Conservation (phyloP, 2,797 vertebrate genomes). For the Sebastes melanostomus region DNA sequence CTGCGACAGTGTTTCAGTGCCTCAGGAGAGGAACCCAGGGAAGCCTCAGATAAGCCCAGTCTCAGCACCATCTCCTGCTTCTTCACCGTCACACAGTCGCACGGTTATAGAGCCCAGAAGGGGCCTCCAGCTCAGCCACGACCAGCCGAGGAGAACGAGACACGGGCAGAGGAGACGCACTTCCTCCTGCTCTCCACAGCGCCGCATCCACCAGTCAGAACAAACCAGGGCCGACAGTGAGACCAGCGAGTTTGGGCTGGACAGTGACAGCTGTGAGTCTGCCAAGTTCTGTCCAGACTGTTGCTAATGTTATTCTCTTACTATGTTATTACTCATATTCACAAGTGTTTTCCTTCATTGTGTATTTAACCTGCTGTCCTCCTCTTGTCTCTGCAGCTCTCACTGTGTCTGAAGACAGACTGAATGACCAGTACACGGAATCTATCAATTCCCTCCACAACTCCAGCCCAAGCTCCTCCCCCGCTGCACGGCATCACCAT, state of each 20-base stretch:
- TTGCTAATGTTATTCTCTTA: background rate
- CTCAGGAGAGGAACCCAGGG: slow-evolving; percentile 5
- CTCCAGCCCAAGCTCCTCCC: slow-evolving; percentile 50
- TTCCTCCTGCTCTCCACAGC: slow-evolving; percentile 54
- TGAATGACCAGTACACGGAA: background rate
- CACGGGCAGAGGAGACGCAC: slow-evolving; percentile 26
- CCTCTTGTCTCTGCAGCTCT: slow-evolving; percentile 51
- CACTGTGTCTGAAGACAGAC: slow-evolving; percentile 61
- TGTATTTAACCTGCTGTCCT: background rate
- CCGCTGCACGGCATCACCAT: background rate
- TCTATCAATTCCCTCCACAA: slow-evolving; percentile 8
- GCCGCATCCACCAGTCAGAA: slow-evolving; percentile 39
- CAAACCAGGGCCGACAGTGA: slow-evolving; percentile 29
- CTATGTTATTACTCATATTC: accelerated
- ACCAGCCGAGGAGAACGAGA: slow-evolving; percentile 13
- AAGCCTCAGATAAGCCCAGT: slow-evolving; percentile 8
- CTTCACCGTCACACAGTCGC: slow-evolving; percentile 10
- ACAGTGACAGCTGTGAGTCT: slow-evolving; percentile 61
- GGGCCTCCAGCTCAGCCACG: background rate
- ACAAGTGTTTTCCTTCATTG: background rate
- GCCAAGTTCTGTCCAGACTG: background rate
- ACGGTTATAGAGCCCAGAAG: background rate
- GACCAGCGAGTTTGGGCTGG: slow-evolving; percentile 60
- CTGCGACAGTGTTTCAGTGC: slow-evolving; percentile 32
- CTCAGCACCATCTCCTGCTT: slow-evolving; percentile 12